phyloP scores from a whole-genome alignment of 2,888 invertebrate genomes.

The Yponomeuta malinellus region DNA sequence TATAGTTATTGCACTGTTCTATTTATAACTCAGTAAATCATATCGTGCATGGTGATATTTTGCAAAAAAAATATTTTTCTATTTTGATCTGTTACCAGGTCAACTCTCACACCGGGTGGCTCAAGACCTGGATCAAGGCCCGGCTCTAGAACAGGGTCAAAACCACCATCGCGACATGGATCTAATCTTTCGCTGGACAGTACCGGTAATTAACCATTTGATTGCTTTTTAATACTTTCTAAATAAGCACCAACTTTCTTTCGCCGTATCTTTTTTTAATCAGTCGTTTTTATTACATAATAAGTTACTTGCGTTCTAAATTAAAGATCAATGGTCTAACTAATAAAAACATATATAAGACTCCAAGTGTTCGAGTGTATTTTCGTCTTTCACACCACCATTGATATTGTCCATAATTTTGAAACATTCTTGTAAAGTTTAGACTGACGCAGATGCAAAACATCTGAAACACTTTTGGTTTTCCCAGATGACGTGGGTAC shows the following conservation, averaged over 20 bases:
- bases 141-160: constrained; percentile 89
- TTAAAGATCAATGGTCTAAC: too few species aligned
- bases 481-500: constrained; percentile 81
- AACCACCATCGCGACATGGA: constrained; percentile 95
- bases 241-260: constrained; percentile 10
- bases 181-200: constrained; percentile 93
- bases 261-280: background rate
- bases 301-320: too few species aligned
- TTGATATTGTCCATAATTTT: too few species aligned
- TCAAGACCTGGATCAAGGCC: constrained; percentile 91
- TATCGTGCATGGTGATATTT: too few species aligned
- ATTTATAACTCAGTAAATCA: too few species aligned
- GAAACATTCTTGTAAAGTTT: too few species aligned
- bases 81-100: constrained; percentile 50
- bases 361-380: too few species aligned
- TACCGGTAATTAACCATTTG: constrained; percentile 76
- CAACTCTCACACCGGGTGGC: constrained; percentile 85
- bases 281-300: too few species aligned
- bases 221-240: background rate
- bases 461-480: background rate
- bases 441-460: background rate
- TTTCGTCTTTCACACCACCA: too few species aligned
- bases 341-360: too few species aligned
- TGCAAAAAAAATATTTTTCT: too few species aligned
- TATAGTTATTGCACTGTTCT: too few species aligned